A percentile compares a stretch with the other conserved stretches of the same genome.
Conservation (phyloP, 2,797 vertebrate genomes). For the Crocodylus rhombifer region DNA sequence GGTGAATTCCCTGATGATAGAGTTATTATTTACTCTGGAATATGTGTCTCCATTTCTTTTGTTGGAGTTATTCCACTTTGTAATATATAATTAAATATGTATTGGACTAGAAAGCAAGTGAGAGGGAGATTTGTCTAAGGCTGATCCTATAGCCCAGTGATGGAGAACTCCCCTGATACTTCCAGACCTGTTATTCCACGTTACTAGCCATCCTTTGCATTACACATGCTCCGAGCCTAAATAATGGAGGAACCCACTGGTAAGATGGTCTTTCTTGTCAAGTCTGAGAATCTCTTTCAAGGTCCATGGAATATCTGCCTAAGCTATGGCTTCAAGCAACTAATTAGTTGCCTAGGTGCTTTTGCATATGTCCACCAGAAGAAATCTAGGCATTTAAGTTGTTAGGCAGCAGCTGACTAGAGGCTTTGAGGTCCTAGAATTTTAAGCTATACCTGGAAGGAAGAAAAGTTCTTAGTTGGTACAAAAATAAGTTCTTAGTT, state of each 20-base stretch:
- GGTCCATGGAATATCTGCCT: neutral
- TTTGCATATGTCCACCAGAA: neutral
- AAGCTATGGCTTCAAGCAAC: neutral
- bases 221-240: neutral
- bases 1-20: too few relatives aligned
- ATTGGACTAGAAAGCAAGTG: neutral
- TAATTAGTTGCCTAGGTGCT: conserved; percentile 12
- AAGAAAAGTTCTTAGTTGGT: neutral
- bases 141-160: accelerated
- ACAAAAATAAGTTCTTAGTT: neutral
- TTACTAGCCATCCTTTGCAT: neutral
- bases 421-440: neutral
- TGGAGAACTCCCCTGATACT: neutral
- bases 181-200: neutral
- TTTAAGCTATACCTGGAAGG: neutral
- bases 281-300: neutral
- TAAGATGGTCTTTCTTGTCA: neutral
- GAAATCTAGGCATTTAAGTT: neutral
- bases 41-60: neutral
- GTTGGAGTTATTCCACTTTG: neutral
- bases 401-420: neutral
- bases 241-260: neutral
- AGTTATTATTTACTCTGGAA: neutral
- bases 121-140: neutral
- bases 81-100: neutral